Base-by-base conservation (phyloP, 2,113 vertebrate species). In the Xenotilapia longispinis region DNA sequence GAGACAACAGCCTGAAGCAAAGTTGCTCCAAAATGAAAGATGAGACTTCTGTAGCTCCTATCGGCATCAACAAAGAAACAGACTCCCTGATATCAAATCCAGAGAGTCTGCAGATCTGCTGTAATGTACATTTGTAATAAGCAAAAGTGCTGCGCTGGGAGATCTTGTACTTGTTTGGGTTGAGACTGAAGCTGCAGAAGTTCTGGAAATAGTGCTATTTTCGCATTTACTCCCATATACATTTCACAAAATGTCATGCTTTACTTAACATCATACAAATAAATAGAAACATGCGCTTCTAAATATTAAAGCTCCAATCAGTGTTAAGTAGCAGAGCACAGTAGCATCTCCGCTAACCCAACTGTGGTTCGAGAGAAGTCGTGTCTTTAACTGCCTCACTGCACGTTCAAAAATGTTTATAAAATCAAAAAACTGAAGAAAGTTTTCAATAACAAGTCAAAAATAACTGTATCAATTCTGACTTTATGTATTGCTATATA, bases 1-100 rank as follows among this genome's bases (percentile, higher is more conserved):
- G 82, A 84, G 68, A 78, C 83, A 81, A 83, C 85, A 83, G 90
- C 87, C 78, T 51, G 90, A 70, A 31, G 84, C 33, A 38, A 55
- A 80, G 51, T 60, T 82, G 82, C 82, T 73, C 23, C 53, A 9
- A 75, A 78, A 85, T 45, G 87, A 89, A 88, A 91, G 55, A 49
- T 28, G 85, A 93, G 81, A 54, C 8, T 31, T 28, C 17, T 54
- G 75, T 40, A 10, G 86, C 81, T 49, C 78, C 80, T 28, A 15
- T 84, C 28, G 23, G 81, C 79, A 31, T 42, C 23, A 21, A 55
- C 23, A 36, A 33, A 42, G 81, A 88, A 84, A 86, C 36, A 28
- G 36, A 28, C 23, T 26, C n/a, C 6, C 40, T 65, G 84, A 82
- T 70, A 84, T 38, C 19, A 26, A 68, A 65, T 57, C 42, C 4